A percentile compares a stretch with the other conserved stretches of the same genome.
Evolutionary conservation across 92 coral and sea anemone genomes (phyloP).

Genomic region (Blastomussa wellsi): DNA sequence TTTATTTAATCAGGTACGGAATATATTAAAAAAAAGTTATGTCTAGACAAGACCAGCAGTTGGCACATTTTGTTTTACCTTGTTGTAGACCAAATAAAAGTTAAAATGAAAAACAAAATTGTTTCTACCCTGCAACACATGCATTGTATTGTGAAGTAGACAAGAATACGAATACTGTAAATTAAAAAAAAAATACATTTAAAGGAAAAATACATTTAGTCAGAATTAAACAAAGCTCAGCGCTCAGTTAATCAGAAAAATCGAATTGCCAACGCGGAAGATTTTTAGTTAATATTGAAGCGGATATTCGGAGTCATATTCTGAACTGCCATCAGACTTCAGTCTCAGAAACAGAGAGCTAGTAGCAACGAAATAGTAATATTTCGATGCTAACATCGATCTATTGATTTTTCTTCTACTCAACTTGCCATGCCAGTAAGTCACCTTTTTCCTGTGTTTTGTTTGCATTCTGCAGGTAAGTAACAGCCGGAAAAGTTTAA

Average conservation of each 20-base stretch:
- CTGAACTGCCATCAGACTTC: background rate
- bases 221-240: background rate
- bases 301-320: background rate
- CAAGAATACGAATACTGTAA: background rate
- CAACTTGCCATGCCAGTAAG: no score
- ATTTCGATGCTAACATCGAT: background rate
- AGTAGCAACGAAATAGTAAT: background rate
- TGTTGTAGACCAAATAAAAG: background rate
- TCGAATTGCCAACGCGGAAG: background rate
- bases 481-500: background rate
- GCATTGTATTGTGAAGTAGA: background rate
- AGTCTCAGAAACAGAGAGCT: background rate
- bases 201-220: background rate
- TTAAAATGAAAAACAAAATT: background rate
- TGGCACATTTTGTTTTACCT: background rate
- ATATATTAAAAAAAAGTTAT: background rate
- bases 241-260: background rate
- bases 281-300: background rate
- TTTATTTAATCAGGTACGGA: background rate
- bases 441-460: no score
- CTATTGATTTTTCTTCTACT: background rate
- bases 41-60: slow-evolving; percentile 24
- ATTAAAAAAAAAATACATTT: background rate
- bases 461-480: background rate
- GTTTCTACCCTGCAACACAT: background rate